Conservation (phyloP, 2,797 vertebrate species). For the Anas georgica region DNA sequence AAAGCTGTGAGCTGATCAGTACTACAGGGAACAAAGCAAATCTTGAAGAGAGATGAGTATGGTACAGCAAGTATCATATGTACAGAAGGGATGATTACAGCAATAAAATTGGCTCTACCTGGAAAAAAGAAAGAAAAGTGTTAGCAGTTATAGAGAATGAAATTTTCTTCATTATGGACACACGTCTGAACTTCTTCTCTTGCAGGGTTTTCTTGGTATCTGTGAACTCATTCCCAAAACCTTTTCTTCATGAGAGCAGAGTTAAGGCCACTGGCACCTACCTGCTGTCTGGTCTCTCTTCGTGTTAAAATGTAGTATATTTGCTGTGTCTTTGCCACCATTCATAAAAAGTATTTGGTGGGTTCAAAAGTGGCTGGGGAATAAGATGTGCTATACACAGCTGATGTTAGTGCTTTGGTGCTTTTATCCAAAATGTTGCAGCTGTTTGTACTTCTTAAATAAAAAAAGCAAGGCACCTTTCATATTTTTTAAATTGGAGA, state of each 20-base stretch:
- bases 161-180: not conserved
- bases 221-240: not conserved
- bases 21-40: not conserved
- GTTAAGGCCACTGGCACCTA: not conserved
- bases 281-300: not conserved
- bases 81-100: not conserved
- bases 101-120: not conserved
- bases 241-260: not conserved
- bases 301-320: not conserved
- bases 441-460: not conserved
- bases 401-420: not conserved
- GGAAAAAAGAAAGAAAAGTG: not conserved
- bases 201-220: not conserved
- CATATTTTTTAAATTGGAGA: not conserved
- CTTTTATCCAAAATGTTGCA: not conserved
- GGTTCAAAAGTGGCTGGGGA: not conserved
- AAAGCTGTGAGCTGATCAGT: not conserved
- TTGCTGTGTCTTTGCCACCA: not conserved
- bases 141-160: not conserved
- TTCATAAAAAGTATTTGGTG: not conserved
- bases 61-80: not conserved
- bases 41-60: not conserved
- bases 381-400: not conserved
- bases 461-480: not conserved
- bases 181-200: not conserved